These are phyloP conservation scores for Plebejus anna DNA, from an alignment of 2,888 invertebrate species.

Conservation along the genomic window DNA sequence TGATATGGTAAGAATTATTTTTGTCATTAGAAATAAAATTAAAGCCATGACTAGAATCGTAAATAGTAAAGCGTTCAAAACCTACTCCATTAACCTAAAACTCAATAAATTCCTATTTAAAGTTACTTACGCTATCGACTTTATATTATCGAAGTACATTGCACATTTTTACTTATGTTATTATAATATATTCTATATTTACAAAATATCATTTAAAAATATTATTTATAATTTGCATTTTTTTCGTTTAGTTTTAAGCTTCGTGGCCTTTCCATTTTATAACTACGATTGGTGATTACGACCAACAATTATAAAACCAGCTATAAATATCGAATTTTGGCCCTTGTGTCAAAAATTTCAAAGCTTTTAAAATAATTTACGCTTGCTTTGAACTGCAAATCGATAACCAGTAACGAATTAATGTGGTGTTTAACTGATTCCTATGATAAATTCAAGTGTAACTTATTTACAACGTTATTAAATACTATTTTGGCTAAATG, in stretches of 20 bases:
- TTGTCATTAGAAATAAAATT: constrained; percentile 34
- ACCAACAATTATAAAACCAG: constrained; percentile 38
- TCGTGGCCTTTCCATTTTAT: constrained; percentile 41
- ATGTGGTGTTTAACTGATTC: constrained; percentile 18
- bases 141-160: constrained; percentile 66
- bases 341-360: constrained; percentile 24
- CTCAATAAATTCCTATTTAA: constrained; percentile 58
- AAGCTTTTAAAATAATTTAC: constrained; percentile 18
- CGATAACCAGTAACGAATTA: constrained; percentile 13
- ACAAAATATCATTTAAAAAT: constrained; percentile 76
- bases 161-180: constrained; percentile 59
- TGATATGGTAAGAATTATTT: neutral
- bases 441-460: constrained; percentile 55
- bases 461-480: constrained; percentile 70
- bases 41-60: constrained; percentile 59
- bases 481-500: constrained; percentile 77
- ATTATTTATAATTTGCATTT: constrained; percentile 65
- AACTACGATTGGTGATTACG: constrained; percentile 40
- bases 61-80: constrained; percentile 48
- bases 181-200: constrained; percentile 62
- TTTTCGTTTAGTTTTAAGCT: constrained; percentile 53
- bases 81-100: constrained; percentile 40
- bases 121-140: constrained; percentile 47
- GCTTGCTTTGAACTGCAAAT: neutral
- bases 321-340: constrained; percentile 22